Evolutionary conservation across 2,113 vertebrate species (phyloP), one percentile per base, ranked within the genome.

Genomic region (Melanostigma gelatinosum): DNA sequence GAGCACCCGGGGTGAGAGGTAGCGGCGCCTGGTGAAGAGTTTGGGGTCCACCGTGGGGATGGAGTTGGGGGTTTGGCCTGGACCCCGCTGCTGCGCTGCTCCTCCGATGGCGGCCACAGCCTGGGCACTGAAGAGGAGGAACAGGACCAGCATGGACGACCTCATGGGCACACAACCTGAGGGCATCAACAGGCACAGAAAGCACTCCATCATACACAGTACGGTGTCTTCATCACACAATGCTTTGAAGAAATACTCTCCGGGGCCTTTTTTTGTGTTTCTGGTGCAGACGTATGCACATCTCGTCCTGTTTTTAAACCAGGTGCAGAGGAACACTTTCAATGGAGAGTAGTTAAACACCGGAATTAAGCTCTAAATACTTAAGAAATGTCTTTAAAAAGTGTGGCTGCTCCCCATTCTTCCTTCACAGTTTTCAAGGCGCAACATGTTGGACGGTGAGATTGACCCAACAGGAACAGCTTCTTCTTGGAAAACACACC

Each of bases 61-160:
- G 72, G 91, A 65, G 68, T 46, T 69, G 40, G 73, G 18, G 68
- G 42, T 58, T 38, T 71, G 57, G 7, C 48, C 77, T 32, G 76
- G 77, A 55, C 82, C 77, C 80, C 87, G 72, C 91, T 94, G 88
- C 32, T 85, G 87, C 87, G 94, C 77, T 16, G 85, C 52, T 93
- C 96, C 96, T 91, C 94, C 91, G 79, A 93, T 87, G 88, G 95
- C 91, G 50, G 95, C 95, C 93, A 95, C 95, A 88, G 96, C 97
- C 95, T 96, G 96, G 94, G 93, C 95, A 94, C 96, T 96, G 94
- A 97, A 95, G 95, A 98, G 70, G 94, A 97, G 96, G 91, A 97
- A 95, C 95, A 96, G 95, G 93, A 95, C 95, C 95, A 99, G 96
- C 96, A 96, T 95, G 93, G 96, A 97, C 95, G 95, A 97, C 96